These are phyloP conservation scores for Drosophila neotestacea DNA, from an alignment of 2,888 invertebrate genomes.

Conservation along the genomic window DNA sequence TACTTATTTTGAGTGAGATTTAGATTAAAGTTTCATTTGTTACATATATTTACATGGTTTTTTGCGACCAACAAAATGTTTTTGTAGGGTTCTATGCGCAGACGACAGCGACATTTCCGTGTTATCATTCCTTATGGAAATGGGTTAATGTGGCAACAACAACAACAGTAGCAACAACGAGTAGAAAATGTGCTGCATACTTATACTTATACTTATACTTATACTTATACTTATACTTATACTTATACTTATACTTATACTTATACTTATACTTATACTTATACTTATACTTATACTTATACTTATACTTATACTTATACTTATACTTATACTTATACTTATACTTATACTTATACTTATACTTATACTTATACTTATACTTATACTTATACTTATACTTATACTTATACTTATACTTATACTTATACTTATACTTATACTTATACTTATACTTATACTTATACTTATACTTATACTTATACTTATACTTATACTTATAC, in stretches of 20 bases:
- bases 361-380: conserved; percentile 10
- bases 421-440: conserved; percentile 17
- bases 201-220: conserved; percentile 1
- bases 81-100: conserved; percentile 50
- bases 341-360: conserved; percentile 8
- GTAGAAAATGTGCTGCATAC: not conserved
- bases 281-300: conserved; percentile 5
- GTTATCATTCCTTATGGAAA: conserved; percentile 64
- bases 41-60: conserved; percentile 69
- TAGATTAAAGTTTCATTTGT: conserved; percentile 2
- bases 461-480: conserved; percentile 22
- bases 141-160: conserved; percentile 72
- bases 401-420: conserved; percentile 18
- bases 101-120: conserved; percentile 67
- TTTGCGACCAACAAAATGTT: conserved; percentile 63
- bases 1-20: not conserved
- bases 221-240: conserved; percentile 3
- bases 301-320: conserved; percentile 7
- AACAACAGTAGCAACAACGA: conserved; percentile 62
- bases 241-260: conserved; percentile 7
- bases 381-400: conserved; percentile 12
- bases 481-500: conserved; percentile 25
- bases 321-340: conserved; percentile 5
- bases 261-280: conserved; percentile 4
- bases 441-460: conserved; percentile 21